Evolutionary conservation across 2,113 vertebrate species (phyloP), one percentile per base, ranked within the genome.

Genomic region (Grus americana): DNA sequence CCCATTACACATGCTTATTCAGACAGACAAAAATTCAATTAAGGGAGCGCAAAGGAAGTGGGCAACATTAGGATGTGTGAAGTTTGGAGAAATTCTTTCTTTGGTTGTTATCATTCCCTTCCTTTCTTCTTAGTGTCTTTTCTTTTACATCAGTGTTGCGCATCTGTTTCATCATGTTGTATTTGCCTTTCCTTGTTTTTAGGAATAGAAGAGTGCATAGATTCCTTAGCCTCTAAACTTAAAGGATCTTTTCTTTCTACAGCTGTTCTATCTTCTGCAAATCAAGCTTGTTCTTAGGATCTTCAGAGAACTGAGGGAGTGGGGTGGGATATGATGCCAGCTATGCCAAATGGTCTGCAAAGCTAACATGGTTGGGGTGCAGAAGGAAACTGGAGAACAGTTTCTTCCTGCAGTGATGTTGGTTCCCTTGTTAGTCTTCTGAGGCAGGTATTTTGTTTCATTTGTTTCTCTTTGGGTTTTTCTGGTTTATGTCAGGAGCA

Each of bases 1-100:
- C 87, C 92, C 70, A 90, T 90, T 96, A 83, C 84, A 91, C 27
- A 22, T 76, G 73, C 62, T 96, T 94, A 90, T 88, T 90, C 76
- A 90, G 84, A 79, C 1, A 6, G 61, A 94, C 71, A 66, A 19
- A 79, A 76, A 66, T 79, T 75, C 36, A 73, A 0, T 79, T 52
- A 85, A 85, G 65, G 81, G 32, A 76, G 38, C 1, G 12, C 76
- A 96, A 27, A 89, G 92, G 67, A 92, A 86, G 63, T 76, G 75
- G 67, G 29, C 63, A 90, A 57, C 19, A 12, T 66, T 19, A 66
- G 68, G 62, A 58, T 80, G 38, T 74, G 59, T 81, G 76, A 74
- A 91, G 40, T 73, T 44, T 62, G 50, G n/a, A 80, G 57, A 90
- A 92, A 62, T 88, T 79, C 8, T 61, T 87, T 86, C 46, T 93